Conservation (phyloP, 2,888 invertebrate species). For the Petrophora chlorosata region DNA sequence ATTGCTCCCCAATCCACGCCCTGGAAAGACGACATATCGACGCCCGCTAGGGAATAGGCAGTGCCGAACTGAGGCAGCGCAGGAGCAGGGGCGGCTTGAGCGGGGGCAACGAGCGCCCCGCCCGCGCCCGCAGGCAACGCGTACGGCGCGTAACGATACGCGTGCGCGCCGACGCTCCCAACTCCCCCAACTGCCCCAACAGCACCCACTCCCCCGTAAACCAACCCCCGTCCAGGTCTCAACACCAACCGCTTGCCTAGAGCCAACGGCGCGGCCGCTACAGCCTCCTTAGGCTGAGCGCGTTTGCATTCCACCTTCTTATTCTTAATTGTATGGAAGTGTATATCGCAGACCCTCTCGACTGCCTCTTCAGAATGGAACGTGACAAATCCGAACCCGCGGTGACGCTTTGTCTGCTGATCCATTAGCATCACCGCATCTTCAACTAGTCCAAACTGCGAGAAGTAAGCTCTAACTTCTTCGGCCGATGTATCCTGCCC, state of each 20-base stretch:
- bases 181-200: constrained; percentile 67
- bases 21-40: constrained; percentile 96
- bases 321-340: constrained; percentile 96
- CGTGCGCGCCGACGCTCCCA: constrained; percentile 59
- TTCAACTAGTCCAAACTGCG: constrained; percentile 94
- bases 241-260: constrained; percentile 89
- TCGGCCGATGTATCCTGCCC: constrained; percentile 96
- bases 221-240: constrained; percentile 86
- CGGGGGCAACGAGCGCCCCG: constrained; percentile 78
- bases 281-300: constrained; percentile 95
- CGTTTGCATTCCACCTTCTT: constrained; percentile 96
- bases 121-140: constrained; percentile 72
- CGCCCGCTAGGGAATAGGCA: constrained; percentile 93
- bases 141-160: constrained; percentile 80
- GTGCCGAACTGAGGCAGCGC: constrained; percentile 86
- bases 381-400: constrained; percentile 96
- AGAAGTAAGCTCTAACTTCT: constrained; percentile 95
- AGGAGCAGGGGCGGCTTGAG: constrained; percentile 82
- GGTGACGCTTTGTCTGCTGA: constrained; percentile 95
- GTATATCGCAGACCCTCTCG: constrained; percentile 96
- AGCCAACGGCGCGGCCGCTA: constrained; percentile 87
- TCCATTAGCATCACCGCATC: constrained; percentile 97
- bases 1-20: constrained; percentile 95
- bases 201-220: too few species aligned
- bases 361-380: constrained; percentile 96